Percentiles rank a stretch among this genome's conserved stretches.
Evolutionary conservation across 2,888 invertebrate species (phyloP).

Genomic region (Brachylomia viminalis): DNA sequence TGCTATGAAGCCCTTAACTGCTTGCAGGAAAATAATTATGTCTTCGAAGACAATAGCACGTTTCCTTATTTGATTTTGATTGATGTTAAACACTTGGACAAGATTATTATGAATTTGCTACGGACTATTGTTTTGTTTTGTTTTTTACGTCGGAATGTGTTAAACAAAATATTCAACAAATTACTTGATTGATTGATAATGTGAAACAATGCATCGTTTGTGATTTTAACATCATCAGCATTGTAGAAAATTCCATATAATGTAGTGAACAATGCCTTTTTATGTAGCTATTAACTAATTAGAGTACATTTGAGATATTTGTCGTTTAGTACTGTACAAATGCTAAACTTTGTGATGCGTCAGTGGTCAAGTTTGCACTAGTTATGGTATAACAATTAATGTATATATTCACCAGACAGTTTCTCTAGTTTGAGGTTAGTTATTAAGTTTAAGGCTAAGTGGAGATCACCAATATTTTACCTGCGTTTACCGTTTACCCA

Average conservation of each 20-base stretch:
- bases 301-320: conserved; percentile 55
- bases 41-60: conserved; percentile 46
- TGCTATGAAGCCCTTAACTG: conserved; percentile 23
- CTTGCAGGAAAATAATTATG: conserved; percentile 27
- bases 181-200: background rate
- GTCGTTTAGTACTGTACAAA: conserved; percentile 47
- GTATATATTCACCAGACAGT: conserved; percentile 9
- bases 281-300: conserved; percentile 41
- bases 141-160: conserved; percentile 27
- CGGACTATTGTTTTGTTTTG: conserved; percentile 21
- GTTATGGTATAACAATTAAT: conserved; percentile 1
- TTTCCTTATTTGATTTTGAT: conserved; percentile 32
- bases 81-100: conserved; percentile 20
- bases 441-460: conserved; percentile 7
- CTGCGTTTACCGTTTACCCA: conserved; percentile 18
- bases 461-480: conserved; percentile 6
- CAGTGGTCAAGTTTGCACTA: conserved; percentile 34
- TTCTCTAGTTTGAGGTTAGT: conserved; percentile 13
- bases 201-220: conserved; percentile 27
- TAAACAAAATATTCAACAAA: conserved; percentile 9
- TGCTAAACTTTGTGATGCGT: conserved; percentile 34
- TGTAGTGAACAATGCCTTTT: conserved; percentile 32
- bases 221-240: background rate
- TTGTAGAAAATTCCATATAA: conserved; percentile 16
- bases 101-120: conserved; percentile 18